A percentile compares a stretch with the other conserved stretches of the same genome.
Evolutionary conservation across 2,888 invertebrate species (phyloP).

Genomic region (Sympetrum striolatum): DNA sequence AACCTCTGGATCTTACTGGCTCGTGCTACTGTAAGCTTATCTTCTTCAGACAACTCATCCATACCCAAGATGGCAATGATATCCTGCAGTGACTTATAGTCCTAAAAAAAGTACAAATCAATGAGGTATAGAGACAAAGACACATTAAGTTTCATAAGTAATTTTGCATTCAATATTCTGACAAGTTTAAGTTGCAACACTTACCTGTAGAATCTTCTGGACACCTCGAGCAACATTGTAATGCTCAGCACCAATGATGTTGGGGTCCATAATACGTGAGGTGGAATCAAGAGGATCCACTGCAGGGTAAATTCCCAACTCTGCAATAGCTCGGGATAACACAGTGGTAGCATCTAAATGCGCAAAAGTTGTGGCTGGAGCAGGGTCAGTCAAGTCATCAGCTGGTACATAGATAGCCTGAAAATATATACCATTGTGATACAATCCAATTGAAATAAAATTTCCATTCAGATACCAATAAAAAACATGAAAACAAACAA

Average conservation of each 20-base stretch:
- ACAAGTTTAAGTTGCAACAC: neutral
- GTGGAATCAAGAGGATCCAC: conserved; percentile 94
- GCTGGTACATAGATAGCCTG: conserved; percentile 91
- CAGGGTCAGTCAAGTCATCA: conserved; percentile 93
- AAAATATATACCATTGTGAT: conserved; percentile 39
- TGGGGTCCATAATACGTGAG: conserved; percentile 92
- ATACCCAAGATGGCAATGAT: conserved; percentile 99
- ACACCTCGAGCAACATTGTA: conserved; percentile 89
- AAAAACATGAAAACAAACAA: neutral
- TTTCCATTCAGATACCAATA: neutral
- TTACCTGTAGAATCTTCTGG: conserved; percentile 86
- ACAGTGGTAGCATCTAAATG: conserved; percentile 95
- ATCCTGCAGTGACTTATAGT: conserved; percentile 86
- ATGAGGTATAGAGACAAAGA: neutral
- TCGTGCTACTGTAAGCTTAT: conserved; percentile 94
- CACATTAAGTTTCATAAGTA: neutral
- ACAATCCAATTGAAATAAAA: neutral
- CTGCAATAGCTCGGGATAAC: conserved; percentile 90
- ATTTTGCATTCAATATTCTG: neutral
- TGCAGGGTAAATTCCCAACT: conserved; percentile 91
- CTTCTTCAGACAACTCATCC: conserved; percentile 99
- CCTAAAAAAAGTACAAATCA: conserved; percentile 59
- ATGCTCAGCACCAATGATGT: conserved; percentile 87
- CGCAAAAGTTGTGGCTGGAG: conserved; percentile 94
- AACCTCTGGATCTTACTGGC: conserved; percentile 98